Conservation (phyloP, 2,888 invertebrate genomes). For the Lepidochrysops patricia region DNA sequence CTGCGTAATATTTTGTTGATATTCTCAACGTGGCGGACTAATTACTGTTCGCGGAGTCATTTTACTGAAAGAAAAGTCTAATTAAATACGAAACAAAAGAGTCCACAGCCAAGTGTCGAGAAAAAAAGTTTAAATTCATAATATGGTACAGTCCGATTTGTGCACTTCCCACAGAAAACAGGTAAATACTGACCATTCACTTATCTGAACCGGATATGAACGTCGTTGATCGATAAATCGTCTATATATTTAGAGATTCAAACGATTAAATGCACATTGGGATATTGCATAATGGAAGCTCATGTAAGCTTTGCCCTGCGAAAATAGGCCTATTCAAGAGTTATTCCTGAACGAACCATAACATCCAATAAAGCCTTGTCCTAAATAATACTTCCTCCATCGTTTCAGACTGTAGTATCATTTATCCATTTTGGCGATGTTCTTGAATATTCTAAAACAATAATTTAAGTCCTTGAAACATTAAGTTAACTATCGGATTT, state of each 20-base stretch:
- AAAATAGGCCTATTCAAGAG: too few species aligned
- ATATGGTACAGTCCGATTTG: not conserved
- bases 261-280: not conserved
- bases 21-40: not conserved
- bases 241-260: not conserved
- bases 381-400: too few species aligned
- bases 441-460: too few species aligned
- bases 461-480: too few species aligned
- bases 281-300: not conserved
- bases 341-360: too few species aligned
- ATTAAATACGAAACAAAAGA: not conserved
- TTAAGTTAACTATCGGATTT: not conserved
- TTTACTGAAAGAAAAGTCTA: not conserved
- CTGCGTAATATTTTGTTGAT: not conserved
- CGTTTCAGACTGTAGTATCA: too few species aligned
- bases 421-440: too few species aligned
- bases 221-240: conserved; percentile 2
- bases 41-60: not conserved
- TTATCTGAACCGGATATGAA: not conserved
- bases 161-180: not conserved
- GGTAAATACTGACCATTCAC: not conserved
- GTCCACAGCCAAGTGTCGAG: not conserved
- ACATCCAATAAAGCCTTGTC: too few species aligned
- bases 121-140: not conserved
- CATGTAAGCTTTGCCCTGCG: too few species aligned